Evolutionary conservation across 2,888 invertebrate genomes (phyloP).

Genomic region (Pardosa pseudoannulata): DNA sequence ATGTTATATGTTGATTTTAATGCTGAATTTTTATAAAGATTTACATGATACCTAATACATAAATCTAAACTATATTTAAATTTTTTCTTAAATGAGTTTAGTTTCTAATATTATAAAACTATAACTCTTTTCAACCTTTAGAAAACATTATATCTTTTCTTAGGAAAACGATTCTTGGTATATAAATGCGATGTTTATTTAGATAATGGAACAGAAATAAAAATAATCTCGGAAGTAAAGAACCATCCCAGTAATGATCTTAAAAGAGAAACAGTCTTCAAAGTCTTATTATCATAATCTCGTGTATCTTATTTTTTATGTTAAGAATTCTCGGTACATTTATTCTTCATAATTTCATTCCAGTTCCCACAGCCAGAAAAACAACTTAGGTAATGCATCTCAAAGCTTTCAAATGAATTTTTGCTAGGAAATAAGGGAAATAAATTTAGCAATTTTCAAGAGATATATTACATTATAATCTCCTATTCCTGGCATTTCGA

Average conservation of each 20-base stretch:
- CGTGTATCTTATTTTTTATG: not conserved
- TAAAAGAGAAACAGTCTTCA: not conserved
- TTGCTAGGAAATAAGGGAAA: not conserved
- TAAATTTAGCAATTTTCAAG: not conserved
- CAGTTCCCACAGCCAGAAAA: not conserved
- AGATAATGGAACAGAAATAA: slow-evolving; percentile 3
- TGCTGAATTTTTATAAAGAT: too few relatives aligned
- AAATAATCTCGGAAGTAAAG: slow-evolving; percentile 6
- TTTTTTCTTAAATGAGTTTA: too few relatives aligned
- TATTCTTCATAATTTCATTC: not conserved
- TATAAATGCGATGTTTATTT: slow-evolving; percentile 9
- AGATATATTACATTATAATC: not conserved
- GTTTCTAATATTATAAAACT: too few relatives aligned
- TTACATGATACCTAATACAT: too few relatives aligned
- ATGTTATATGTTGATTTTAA: too few relatives aligned
- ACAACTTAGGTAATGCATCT: not conserved
- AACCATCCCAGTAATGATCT: slow-evolving; percentile 13
- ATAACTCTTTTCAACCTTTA: not conserved
- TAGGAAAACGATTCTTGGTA: not conserved
- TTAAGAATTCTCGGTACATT: not conserved
- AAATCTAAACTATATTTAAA: too few relatives aligned
- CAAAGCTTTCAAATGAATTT: not conserved
- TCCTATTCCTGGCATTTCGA: not conserved
- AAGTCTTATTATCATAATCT: not conserved
- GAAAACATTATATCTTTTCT: not conserved